Base-by-base conservation (phyloP, 2,113 vertebrate genomes). In the Mesocricetus auratus region DNA sequence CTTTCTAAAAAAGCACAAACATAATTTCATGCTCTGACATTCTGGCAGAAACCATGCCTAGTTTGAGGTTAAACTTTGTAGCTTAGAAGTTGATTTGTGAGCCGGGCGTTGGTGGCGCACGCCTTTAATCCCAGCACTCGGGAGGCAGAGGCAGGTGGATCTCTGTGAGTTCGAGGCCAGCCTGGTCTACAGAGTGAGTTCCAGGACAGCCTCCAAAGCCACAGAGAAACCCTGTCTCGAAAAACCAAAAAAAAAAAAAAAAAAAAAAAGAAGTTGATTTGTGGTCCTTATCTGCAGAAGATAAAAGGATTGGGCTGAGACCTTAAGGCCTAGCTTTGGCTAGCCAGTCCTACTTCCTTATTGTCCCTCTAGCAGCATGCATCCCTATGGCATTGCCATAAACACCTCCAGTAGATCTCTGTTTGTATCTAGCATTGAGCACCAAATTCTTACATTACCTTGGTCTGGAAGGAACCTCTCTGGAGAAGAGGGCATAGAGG, bases 51-150 rank as follows among this genome's bases (percentile, higher is more conserved):
- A 73, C 74, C 58, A 31, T 11, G 75, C 45, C 53, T 86, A 5
- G 29, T 92, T 83, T 93, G 75, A 60, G 86, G 60, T 71, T 96
- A 75, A 96, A 42, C 75, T 71, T 97, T 93, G 56, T 77, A 86
- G 56, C 50, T 90, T 86, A 39, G 81, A 60, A 87, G 58, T 66
- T 86, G 87, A 92, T 90, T 81, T 75, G 79, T n/a, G n/a, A n/a
- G n/a, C n/a, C n/a, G n/a, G n/a, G n/a, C n/a, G n/a, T n/a, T n/a
- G n/a, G n/a, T n/a, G n/a, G n/a, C n/a, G n/a, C n/a, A n/a, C n/a
- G n/a, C n/a, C n/a, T n/a, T n/a, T n/a, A n/a, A n/a, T n/a, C n/a
- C n/a, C n/a, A n/a, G n/a, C n/a, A n/a, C n/a, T n/a, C n/a, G n/a
- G n/a, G n/a, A n/a, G n/a, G n/a, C n/a, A n/a, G n/a, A n/a, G n/a